These are phyloP conservation scores for Vidua chalybeata DNA, from an alignment of 2,113 vertebrate genomes.

Conservation along the genomic window DNA sequence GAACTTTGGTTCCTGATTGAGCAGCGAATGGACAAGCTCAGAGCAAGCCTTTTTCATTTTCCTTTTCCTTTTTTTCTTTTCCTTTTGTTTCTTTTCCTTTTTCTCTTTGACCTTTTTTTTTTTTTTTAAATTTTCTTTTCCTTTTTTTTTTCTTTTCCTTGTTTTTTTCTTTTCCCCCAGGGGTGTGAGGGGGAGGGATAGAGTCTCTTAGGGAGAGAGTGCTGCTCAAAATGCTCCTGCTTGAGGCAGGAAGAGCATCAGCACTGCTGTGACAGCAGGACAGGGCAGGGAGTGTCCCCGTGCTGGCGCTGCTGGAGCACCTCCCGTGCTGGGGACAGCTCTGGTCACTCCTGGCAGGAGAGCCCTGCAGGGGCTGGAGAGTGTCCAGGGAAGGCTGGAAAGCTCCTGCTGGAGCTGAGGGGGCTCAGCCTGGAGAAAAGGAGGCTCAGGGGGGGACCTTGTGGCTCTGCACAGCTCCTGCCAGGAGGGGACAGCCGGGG, in stretches of 20 bases:
- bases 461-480: not conserved
- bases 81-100: rapidly evolving
- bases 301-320: not conserved
- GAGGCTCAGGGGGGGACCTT: not conserved
- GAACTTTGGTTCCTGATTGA: not conserved
- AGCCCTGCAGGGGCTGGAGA: not conserved
- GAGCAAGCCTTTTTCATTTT: not conserved
- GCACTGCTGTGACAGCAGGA: not conserved
- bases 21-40: not conserved
- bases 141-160: too few species aligned
- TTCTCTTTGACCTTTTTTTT: too few species aligned
- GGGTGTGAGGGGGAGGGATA: rapidly evolving
- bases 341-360: not conserved
- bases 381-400: not conserved
- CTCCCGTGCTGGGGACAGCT: not conserved
- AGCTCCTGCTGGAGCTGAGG: not conserved
- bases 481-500: not conserved
- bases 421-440: not conserved
- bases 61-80: rapidly evolving
- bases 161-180: rapidly evolving
- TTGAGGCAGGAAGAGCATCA: not conserved
- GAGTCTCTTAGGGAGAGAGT: not conserved
- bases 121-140: rapidly evolving
- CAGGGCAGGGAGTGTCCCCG: not conserved
- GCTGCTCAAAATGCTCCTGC: not conserved